Conservation (phyloP, 2,113 vertebrate genomes). For the Terrapene triunguis region DNA sequence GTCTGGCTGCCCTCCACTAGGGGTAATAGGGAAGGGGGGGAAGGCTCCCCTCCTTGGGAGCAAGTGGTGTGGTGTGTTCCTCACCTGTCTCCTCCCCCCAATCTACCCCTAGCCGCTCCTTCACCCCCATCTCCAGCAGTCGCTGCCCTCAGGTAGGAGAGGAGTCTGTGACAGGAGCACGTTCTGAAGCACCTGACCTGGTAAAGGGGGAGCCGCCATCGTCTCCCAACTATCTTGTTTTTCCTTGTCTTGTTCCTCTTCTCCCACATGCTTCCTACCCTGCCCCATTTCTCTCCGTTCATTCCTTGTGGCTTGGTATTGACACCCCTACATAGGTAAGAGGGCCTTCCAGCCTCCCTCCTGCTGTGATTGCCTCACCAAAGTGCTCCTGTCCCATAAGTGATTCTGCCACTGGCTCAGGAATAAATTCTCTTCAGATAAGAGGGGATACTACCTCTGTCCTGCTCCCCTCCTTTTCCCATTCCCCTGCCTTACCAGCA, state of each 20-base stretch:
- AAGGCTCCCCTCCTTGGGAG: not conserved
- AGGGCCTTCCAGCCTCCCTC: not conserved
- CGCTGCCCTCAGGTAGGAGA: rapidly evolving
- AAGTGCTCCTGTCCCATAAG: not conserved
- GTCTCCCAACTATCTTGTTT: not conserved
- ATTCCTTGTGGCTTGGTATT: no score
- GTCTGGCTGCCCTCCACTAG: not conserved
- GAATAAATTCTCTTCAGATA: not conserved
- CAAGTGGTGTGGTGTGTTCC: not conserved
- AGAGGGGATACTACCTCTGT: not conserved
- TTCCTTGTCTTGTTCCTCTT: not conserved
- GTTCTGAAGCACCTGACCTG: no score
- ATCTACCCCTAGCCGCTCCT: no score
- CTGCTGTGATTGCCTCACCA: no score
- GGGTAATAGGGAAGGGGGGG: not conserved
- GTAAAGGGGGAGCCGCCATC: no score
- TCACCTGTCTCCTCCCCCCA: not conserved
- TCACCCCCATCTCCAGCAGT: not conserved
- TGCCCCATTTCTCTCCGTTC: not conserved
- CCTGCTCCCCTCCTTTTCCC: not conserved
- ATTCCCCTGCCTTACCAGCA: not conserved
- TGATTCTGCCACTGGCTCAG: rapidly evolving
- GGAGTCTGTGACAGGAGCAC: rapidly evolving
- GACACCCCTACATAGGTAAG: not conserved
- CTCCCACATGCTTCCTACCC: not conserved